Conservation (phyloP, 53 echinoderm and acorn worm genomes). For the Astropecten irregularis region DNA sequence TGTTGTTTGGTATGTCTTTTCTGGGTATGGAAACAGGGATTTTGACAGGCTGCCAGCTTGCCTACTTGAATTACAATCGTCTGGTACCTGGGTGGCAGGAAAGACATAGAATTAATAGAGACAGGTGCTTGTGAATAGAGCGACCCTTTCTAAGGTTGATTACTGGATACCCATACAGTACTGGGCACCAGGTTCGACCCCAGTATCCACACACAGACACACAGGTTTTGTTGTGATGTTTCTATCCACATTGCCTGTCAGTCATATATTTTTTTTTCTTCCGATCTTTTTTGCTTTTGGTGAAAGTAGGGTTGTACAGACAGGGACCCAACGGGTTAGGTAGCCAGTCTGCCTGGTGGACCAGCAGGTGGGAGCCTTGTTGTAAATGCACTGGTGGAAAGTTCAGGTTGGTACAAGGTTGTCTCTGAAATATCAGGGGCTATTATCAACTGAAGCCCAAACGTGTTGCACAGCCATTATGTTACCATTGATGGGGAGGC, state of each 20-base stretch:
- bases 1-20: not conserved
- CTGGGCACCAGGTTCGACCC: not conserved
- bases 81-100: conserved; percentile 40
- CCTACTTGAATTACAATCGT: conserved; percentile 20
- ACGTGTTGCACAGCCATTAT: too few relatives aligned
- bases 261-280: too few relatives aligned
- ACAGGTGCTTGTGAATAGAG: conserved; percentile 18
- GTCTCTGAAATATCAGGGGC: not conserved
- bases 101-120: conserved; percentile 1
- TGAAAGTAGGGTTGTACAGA: too few relatives aligned
- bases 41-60: not conserved
- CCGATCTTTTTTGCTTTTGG: too few relatives aligned
- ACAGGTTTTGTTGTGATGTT: conserved; percentile 38
- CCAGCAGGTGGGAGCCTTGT: conserved; percentile 10
- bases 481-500: not conserved
- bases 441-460: conserved; percentile 9
- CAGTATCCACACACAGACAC: not conserved
- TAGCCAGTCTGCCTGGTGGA: not conserved
- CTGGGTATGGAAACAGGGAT: not conserved
- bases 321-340: not conserved
- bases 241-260: conserved; percentile 20
- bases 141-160: not conserved
- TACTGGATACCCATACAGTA: conserved; percentile 25
- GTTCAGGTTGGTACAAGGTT: conserved; percentile 33
- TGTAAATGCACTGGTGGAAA: conserved; percentile 1